A percentile compares a stretch with the other conserved stretches of the same genome.
These are phyloP conservation scores for Chaunax sp. DNA, from an alignment of 2,797 vertebrate species.

Conservation along the genomic window DNA sequence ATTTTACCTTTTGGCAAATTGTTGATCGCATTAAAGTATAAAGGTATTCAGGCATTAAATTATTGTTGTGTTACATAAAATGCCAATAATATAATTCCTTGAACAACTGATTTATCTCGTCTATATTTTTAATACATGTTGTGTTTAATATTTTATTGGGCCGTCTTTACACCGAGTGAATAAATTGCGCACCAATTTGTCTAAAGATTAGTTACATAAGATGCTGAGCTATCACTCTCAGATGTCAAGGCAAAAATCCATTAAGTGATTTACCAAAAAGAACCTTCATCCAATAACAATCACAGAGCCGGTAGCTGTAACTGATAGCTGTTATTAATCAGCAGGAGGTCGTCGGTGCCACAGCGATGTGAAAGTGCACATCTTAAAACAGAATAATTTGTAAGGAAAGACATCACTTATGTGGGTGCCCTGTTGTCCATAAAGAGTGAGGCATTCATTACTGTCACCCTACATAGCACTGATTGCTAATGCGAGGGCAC, in stretches of 20 bases:
- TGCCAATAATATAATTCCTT: not conserved
- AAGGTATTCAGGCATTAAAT: too few relatives aligned
- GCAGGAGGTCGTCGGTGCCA: conserved; percentile 34
- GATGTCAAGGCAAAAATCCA: conserved; percentile 9
- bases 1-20: too few relatives aligned
- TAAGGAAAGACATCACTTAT: conserved; percentile 66
- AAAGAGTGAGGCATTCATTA: conserved; percentile 76
- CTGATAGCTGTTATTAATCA: conserved; percentile 40
- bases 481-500: conserved; percentile 64
- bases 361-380: conserved; percentile 50
- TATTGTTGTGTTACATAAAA: not conserved
- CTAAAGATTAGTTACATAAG: not conserved
- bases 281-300: conserved; percentile 13
- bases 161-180: not conserved
- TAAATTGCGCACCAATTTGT: not conserved
- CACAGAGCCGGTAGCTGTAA: conserved; percentile 16
- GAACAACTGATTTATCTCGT: too few relatives aligned
- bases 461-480: conserved; percentile 63
- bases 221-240: not conserved
- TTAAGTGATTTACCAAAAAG: conserved; percentile 12
- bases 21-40: too few relatives aligned
- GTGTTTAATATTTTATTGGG: not conserved
- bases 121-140: too few relatives aligned
- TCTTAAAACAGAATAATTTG: conserved; percentile 62
- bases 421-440: conserved; percentile 59